phyloP scores from a whole-genome alignment of 2,113 vertebrate genomes.

The Anthoscopus minutus region DNA sequence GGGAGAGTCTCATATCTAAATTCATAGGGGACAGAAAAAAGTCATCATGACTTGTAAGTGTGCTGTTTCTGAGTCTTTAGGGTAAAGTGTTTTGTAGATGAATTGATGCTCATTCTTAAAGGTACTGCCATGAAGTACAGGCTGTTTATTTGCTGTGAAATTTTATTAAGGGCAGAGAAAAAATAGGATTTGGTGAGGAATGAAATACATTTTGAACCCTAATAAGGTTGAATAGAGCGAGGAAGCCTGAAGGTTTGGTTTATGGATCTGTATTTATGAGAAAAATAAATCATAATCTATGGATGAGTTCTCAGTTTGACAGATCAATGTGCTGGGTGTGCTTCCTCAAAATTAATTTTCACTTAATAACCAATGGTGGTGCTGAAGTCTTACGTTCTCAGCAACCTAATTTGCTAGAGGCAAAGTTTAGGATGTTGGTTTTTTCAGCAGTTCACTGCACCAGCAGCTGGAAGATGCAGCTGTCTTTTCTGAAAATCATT shows the following conservation, averaged over 20 bases:
- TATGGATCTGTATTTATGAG: neutral
- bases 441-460: neutral
- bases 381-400: neutral
- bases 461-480: neutral
- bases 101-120: neutral
- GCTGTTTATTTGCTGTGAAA: neutral
- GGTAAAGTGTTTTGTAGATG: neutral
- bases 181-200: neutral
- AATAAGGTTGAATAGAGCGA: neutral
- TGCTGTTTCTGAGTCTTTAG: neutral
- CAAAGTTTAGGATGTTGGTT: neutral
- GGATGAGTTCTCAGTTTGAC: neutral
- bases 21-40: neutral
- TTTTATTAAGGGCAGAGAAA: neutral
- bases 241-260: neutral
- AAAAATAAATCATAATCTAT: neutral
- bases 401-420: neutral
- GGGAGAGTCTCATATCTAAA: neutral
- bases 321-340: neutral
- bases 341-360: neutral
- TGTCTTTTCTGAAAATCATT: neutral
- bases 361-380: neutral
- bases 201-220: neutral
- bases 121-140: neutral
- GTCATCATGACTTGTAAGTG: neutral